Evolutionary conservation across 2,113 vertebrate species (phyloP), one percentile per base, ranked within the genome.

Genomic region (Engraulis encrasicolus): DNA sequence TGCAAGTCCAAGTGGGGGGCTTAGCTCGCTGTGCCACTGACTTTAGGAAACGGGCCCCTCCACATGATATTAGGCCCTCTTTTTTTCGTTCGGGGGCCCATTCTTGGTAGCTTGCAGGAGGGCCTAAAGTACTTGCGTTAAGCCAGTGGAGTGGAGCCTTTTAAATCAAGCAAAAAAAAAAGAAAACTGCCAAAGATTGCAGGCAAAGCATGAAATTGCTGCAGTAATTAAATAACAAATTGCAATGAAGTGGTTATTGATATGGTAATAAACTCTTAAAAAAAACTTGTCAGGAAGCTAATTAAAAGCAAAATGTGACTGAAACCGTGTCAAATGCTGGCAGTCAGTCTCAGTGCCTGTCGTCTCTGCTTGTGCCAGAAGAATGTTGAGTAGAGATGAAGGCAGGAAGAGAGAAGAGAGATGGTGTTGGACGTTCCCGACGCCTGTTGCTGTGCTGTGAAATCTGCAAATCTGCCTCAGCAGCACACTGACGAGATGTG

Each of bases 221-320:
- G 36, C 19, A 18, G 80, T 86, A 86, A 81, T 83, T 86, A 71
- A 85, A 82, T 79, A 49, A 82, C 84, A 85, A 85, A 85, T 85
- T 71, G 50, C 81, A 78, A 71, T 82, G 84, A 85, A 79, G 81
- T 17, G 66, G 66, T 74, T 34, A 74, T 74, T 74, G 66, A 74
- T 74, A 74, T 74, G 27, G 31, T 34, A 74, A 74, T 74, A 15
- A 74, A 14, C 66, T 9, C 27, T 31, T 74, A 2, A 45, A 58
- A 82, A 49, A 79, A 81, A 45, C 78, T 79, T 20, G n/a, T 79
- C 31, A 1, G 77, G 40, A 74, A 81, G 52, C 77, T 82, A 85
- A 82, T 85, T 85, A 85, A 85, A 82, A 17, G 45, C 23, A 18
- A 71, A 38, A 40, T 85, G 52, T 79, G 58, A 17, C 31, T 34